A percentile compares a stretch with the other conserved stretches of the same genome.
Evolutionary conservation across 2,797 vertebrate genomes (phyloP).

Genomic region (Apogon talboti): DNA sequence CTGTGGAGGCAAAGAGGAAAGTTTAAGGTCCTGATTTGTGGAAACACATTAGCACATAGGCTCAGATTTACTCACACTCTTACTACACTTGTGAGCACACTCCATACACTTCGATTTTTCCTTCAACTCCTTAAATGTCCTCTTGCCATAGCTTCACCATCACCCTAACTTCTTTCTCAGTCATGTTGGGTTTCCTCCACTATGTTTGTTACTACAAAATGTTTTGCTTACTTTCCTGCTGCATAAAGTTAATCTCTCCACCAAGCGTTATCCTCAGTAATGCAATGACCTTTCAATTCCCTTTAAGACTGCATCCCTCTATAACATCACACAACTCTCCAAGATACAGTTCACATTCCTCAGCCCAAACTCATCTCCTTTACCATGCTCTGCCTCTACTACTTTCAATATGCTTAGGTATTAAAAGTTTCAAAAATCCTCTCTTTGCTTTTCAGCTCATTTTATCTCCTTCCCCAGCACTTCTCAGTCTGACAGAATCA

Average conservation of each 20-base stretch:
- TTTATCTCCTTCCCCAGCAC: conserved; percentile 23
- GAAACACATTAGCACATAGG: conserved; percentile 11
- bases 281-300: conserved; percentile 30
- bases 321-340: conserved; percentile 28
- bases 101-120: conserved; percentile 16
- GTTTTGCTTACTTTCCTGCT: conserved; percentile 19
- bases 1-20: conserved; percentile 76
- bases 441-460: background rate
- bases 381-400: background rate
- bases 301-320: conserved; percentile 23
- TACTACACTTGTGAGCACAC: background rate
- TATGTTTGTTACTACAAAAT: conserved; percentile 1
- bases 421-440: conserved; percentile 28
- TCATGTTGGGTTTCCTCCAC: conserved; percentile 15
- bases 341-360: conserved; percentile 3
- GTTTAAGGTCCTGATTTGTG: conserved; percentile 17
- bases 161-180: conserved; percentile 20
- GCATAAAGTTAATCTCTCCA: conserved; percentile 12
- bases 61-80: background rate
- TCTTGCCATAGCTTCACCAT: conserved; percentile 28
- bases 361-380: background rate
- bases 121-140: conserved; percentile 1
- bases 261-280: conserved; percentile 14
- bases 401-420: background rate
- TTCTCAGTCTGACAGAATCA: conserved; percentile 18